Conservation (phyloP, 2,113 vertebrate species). For the Bombycilla garrulus region DNA sequence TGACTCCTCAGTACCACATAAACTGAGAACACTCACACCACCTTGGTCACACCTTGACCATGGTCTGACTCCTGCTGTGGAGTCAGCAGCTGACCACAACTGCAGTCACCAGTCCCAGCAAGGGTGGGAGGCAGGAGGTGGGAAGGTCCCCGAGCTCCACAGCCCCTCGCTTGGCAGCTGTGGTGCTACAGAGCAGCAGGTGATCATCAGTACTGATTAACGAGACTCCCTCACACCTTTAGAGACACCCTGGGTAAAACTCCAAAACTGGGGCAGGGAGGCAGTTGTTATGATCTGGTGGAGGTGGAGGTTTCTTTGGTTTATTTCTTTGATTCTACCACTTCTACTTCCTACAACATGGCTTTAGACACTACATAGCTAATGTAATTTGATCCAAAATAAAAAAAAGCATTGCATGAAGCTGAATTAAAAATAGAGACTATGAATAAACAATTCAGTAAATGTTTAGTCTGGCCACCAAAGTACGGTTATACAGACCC, state of each 20-base stretch:
- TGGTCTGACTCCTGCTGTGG: rapidly evolving
- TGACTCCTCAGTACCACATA: background rate
- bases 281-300: background rate
- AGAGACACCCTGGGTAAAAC: background rate
- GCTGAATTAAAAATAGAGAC: background rate
- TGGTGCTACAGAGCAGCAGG: background rate
- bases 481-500: background rate
- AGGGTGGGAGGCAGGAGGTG: rapidly evolving
- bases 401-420: background rate
- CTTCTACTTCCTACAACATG: background rate
- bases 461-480: background rate
- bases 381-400: background rate
- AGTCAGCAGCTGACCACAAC: background rate
- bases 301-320: background rate
- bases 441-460: background rate
- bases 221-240: background rate
- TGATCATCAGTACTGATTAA: rapidly evolving
- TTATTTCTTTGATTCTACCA: background rate
- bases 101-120: background rate
- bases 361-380: background rate
- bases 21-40: background rate
- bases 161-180: rapidly evolving
- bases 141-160: rapidly evolving
- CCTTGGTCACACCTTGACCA: background rate
- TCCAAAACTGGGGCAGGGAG: background rate